Conservation (phyloP, 2,113 vertebrate species). For the Agelaius phoeniceus region DNA sequence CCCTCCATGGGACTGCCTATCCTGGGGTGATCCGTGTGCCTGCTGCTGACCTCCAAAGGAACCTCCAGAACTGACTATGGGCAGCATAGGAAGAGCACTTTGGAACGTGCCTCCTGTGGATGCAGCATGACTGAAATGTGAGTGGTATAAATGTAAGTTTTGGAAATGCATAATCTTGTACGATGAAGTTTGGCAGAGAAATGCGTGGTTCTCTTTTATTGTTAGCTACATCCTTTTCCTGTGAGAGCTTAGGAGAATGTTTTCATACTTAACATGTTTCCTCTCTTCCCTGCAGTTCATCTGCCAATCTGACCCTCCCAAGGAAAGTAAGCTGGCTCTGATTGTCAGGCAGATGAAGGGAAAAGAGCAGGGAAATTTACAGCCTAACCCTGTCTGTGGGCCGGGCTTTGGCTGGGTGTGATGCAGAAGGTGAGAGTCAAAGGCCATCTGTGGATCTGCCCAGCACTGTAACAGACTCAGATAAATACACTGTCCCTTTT, state of each 20-base stretch:
- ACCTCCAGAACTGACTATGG: not conserved
- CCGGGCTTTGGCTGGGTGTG: not conserved
- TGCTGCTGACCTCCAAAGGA: not conserved
- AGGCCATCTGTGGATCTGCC: constrained; percentile 27
- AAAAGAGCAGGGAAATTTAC: not conserved
- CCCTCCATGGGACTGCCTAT: not conserved
- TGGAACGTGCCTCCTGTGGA: not conserved
- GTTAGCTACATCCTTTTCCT: constrained; percentile 64
- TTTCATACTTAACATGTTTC: constrained; percentile 52
- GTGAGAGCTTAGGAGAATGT: constrained; percentile 40
- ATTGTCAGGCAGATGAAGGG: not conserved
- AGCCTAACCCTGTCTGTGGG: not conserved
- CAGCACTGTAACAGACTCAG: not conserved
- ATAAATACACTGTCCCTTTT: constrained; percentile 48
- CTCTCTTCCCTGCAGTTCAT: constrained; percentile 17
- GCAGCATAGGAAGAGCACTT: not conserved
- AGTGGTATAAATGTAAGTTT: not conserved
- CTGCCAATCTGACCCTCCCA: constrained; percentile 42
- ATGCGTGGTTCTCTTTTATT: not conserved
- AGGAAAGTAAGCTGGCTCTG: constrained; percentile 14
- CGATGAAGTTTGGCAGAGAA: not conserved
- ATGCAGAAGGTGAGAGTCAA: constrained; percentile 39
- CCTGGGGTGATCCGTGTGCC: not conserved
- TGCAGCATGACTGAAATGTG: not conserved
- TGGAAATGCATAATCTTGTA: not conserved